A percentile compares a stretch with the other conserved stretches of the same genome.
phyloP scores from a whole-genome alignment of 2,888 invertebrate genomes.

The Kuschelorhynchus macadamiae region DNA sequence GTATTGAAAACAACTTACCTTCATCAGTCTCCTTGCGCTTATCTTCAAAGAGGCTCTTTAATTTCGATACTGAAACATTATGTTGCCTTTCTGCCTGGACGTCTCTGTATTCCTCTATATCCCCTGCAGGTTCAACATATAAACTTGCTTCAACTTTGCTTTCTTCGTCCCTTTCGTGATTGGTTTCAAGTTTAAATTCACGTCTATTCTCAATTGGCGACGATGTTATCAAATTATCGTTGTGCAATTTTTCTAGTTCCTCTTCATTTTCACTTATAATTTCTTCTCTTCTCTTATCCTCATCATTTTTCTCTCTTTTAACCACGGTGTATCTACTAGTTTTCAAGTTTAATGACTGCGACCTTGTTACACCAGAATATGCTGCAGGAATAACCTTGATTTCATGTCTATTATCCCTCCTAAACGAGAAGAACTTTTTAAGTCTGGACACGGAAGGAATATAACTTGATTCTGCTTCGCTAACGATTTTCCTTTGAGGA shows the following conservation, averaged over 20 bases:
- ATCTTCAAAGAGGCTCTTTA: constrained; percentile 50
- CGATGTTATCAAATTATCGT: not conserved
- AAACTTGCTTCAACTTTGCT: not conserved
- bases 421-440: constrained; percentile 43
- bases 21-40: constrained; percentile 40
- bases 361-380: constrained; percentile 33
- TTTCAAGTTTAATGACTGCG: constrained; percentile 30
- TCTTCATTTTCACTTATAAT: constrained; percentile 29
- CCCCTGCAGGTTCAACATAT: constrained; percentile 19
- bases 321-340: constrained; percentile 8
- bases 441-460: constrained; percentile 39
- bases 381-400: constrained; percentile 21
- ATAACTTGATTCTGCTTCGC: not conserved
- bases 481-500: constrained; percentile 1
- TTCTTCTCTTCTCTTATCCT: constrained; percentile 12
- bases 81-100: constrained; percentile 5
- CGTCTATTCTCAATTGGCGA: not conserved
- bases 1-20: constrained; percentile 36
- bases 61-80: constrained; percentile 47
- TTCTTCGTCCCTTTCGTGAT: not conserved
- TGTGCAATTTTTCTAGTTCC: constrained; percentile 4
- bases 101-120: constrained; percentile 4
- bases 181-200: too few relatives aligned
- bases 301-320: constrained; percentile 3
- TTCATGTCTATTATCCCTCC: constrained; percentile 22